phyloP scores from a whole-genome alignment of 2,797 vertebrate species.

The Glossophaga mutica region DNA sequence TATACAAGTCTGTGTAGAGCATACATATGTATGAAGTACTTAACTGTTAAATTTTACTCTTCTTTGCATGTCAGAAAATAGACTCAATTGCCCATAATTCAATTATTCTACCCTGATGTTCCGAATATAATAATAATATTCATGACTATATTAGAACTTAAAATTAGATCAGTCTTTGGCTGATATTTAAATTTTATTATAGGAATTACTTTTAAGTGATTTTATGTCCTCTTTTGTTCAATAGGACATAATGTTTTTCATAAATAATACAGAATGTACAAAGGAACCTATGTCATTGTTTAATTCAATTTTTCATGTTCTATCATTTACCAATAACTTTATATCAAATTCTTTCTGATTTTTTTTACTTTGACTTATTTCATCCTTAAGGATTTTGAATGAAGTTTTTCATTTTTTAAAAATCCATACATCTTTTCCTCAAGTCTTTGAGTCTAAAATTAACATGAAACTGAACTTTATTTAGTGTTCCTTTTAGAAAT shows the following conservation, averaged over 20 bases:
- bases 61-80: background rate
- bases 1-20: background rate
- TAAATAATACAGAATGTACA: background rate
- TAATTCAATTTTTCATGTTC: background rate
- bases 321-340: background rate
- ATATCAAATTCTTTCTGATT: background rate
- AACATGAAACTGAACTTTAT: background rate
- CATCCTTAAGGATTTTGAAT: background rate
- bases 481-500: slow-evolving; percentile 21
- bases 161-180: background rate
- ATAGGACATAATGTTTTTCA: background rate
- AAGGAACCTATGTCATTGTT: background rate
- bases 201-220: background rate
- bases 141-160: background rate
- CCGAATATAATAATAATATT: background rate
- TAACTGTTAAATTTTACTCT: background rate
- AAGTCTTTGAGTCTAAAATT: slow-evolving; percentile 20
- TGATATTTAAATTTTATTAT: background rate
- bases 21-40: background rate
- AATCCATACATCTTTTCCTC: background rate
- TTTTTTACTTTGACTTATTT: slow-evolving; percentile 11
- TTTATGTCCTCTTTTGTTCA: background rate
- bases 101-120: background rate
- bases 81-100: background rate
- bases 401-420: background rate